Percentiles rank a stretch among this genome's conserved stretches.
Conservation (phyloP, 2,797 vertebrate species). For the Eurystomus glaucurus region DNA sequence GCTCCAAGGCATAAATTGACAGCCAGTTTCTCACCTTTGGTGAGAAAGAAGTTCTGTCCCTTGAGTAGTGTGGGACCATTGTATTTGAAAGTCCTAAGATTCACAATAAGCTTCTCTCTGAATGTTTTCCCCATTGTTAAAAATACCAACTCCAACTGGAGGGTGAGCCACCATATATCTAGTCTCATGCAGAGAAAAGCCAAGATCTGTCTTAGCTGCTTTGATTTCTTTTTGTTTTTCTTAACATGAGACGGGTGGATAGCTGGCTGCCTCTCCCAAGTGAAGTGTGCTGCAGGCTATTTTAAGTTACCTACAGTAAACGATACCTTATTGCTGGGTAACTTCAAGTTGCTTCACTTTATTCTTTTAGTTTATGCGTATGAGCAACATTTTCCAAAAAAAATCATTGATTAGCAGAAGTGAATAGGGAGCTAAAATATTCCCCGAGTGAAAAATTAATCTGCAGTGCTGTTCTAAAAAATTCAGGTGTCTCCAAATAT, state of each 20-base stretch:
- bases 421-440: background rate
- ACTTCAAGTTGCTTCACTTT: background rate
- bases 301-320: constrained; percentile 21
- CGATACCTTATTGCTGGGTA: background rate
- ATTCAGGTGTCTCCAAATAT: background rate
- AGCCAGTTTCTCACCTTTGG: background rate
- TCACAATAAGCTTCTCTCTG: background rate
- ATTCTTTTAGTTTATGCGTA: background rate
- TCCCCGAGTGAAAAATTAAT: background rate
- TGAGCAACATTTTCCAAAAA: background rate
- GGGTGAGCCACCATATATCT: background rate
- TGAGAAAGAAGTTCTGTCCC: constrained; percentile 1
- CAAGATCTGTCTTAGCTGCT: background rate
- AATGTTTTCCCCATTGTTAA: background rate
- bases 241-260: background rate
- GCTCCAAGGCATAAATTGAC: constrained; percentile 42
- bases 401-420: background rate
- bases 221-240: background rate
- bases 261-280: background rate
- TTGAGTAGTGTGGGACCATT: background rate
- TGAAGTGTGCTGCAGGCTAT: background rate
- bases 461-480: background rate
- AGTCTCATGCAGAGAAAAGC: background rate
- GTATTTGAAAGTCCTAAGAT: background rate
- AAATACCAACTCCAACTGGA: background rate